Evolutionary conservation across 2,888 invertebrate species (phyloP).

Genomic region (Tryphoninae sp.): DNA sequence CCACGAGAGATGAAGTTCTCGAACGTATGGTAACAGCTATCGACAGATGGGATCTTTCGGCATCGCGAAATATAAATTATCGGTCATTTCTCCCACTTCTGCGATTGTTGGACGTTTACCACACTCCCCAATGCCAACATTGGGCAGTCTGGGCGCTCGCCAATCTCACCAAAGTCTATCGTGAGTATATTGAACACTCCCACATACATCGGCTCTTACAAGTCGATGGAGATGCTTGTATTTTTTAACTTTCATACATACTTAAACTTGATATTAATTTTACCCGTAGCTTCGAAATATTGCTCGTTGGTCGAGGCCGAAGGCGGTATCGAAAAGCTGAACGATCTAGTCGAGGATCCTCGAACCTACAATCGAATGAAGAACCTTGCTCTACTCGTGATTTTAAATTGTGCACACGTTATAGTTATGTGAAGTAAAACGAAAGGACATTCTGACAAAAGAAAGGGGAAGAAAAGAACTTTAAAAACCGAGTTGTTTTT

Average conservation of each 20-base stretch:
- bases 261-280: background rate
- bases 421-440: slow-evolving; percentile 34
- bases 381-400: slow-evolving; percentile 86
- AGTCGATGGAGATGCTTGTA: too few relatives aligned
- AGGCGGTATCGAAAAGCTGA: slow-evolving; percentile 90
- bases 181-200: slow-evolving; percentile 84
- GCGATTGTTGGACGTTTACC: slow-evolving; percentile 89
- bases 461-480: slow-evolving; percentile 42
- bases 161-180: slow-evolving; percentile 96
- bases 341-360: slow-evolving; percentile 85
- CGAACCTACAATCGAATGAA: slow-evolving; percentile 87
- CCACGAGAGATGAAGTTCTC: slow-evolving; percentile 88
- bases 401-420: slow-evolving; percentile 84
- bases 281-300: slow-evolving; percentile 91
- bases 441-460: slow-evolving; percentile 43
- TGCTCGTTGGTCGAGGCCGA: slow-evolving; percentile 93
- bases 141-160: slow-evolving; percentile 99
- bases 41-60: slow-evolving; percentile 92
- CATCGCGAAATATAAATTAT: slow-evolving; percentile 97
- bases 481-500: slow-evolving; percentile 23
- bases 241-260: too few relatives aligned
- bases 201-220: background rate
- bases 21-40: slow-evolving; percentile 91
- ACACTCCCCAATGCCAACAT: slow-evolving; percentile 95
- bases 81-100: slow-evolving; percentile 97